Percentiles rank a stretch among this genome's conserved stretches.
Evolutionary conservation across 1,140 invertebrate species (phyloP).

Genomic region (Phocides pigmalion): DNA sequence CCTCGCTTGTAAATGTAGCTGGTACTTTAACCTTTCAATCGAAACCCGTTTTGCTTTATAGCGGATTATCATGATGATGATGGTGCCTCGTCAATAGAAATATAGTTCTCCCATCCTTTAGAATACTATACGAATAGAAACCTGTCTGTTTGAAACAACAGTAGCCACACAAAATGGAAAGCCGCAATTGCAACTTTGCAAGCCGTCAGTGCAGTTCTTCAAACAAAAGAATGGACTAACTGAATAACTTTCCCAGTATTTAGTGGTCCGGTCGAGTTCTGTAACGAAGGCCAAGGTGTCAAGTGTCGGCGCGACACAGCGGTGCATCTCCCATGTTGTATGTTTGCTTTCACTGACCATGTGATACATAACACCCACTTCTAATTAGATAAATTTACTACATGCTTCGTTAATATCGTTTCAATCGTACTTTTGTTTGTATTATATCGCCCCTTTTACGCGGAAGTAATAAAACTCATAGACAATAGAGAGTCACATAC

Average conservation of each 20-base stretch:
- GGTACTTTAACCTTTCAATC: too few relatives aligned
- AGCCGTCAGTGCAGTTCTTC: slow-evolving; percentile 25
- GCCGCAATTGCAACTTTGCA: slow-evolving; percentile 9
- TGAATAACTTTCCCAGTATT: slow-evolving; percentile 27
- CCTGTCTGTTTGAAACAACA: too few relatives aligned
- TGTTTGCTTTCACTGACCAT: slow-evolving; percentile 71
- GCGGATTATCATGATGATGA: too few relatives aligned
- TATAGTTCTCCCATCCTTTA: too few relatives aligned
- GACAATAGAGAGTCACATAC: too few relatives aligned
- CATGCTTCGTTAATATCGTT: slow-evolving; percentile 10
- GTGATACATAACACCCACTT: slow-evolving; percentile 69
- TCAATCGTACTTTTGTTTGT: too few relatives aligned
- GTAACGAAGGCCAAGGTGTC: slow-evolving; percentile 67
- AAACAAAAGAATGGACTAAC: slow-evolving; percentile 21
- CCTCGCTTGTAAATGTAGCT: too few relatives aligned
- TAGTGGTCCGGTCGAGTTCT: slow-evolving; percentile 10
- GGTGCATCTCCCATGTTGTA: slow-evolving; percentile 64
- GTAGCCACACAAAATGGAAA: slow-evolving; percentile 3
- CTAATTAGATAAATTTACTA: slow-evolving; percentile 39
- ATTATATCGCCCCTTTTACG: background rate
- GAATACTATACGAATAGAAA: too few relatives aligned
- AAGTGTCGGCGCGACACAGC: slow-evolving; percentile 68
- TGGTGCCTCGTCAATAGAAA: too few relatives aligned
- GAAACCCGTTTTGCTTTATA: too few relatives aligned
- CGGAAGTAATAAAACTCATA: too few relatives aligned